Conservation (phyloP, 2,797 vertebrate species). For the Brotula barbata region DNA sequence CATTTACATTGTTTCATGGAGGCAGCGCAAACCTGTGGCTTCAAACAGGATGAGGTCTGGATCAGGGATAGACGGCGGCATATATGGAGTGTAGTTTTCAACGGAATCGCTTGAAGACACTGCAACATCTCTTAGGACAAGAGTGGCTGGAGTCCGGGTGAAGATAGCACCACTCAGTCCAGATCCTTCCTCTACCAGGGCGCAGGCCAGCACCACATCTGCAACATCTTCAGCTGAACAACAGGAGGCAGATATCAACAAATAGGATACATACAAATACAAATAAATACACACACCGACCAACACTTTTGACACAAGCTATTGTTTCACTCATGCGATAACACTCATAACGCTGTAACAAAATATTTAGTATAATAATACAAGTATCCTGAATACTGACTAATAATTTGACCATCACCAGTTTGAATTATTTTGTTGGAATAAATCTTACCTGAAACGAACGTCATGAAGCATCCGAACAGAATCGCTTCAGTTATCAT, state of each 20-base stretch:
- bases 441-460: constrained; percentile 62
- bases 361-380: no score
- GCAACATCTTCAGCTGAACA: constrained; percentile 62
- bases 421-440: background rate
- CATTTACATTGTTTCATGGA: background rate
- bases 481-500: constrained; percentile 51
- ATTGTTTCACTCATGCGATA: no score
- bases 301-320: no score
- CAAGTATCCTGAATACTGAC: no score
- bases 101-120: constrained; percentile 68
- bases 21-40: constrained; percentile 61
- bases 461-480: constrained; percentile 55
- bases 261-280: background rate
- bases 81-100: constrained; percentile 78
- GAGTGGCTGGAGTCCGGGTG: constrained; percentile 73
- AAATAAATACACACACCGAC: background rate
- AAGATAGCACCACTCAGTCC: constrained; percentile 56
- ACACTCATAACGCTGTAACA: no score
- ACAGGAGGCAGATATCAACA: background rate
- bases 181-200: constrained; percentile 74
- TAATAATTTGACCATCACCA: no score
- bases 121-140: constrained; percentile 75
- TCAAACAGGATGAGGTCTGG: constrained; percentile 77
- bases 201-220: constrained; percentile 83
- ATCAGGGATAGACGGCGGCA: constrained; percentile 69